A percentile compares a stretch with the other conserved stretches of the same genome.
These are phyloP conservation scores for Lophura nycthemera DNA, from an alignment of 2,113 vertebrate genomes.

Conservation along the genomic window DNA sequence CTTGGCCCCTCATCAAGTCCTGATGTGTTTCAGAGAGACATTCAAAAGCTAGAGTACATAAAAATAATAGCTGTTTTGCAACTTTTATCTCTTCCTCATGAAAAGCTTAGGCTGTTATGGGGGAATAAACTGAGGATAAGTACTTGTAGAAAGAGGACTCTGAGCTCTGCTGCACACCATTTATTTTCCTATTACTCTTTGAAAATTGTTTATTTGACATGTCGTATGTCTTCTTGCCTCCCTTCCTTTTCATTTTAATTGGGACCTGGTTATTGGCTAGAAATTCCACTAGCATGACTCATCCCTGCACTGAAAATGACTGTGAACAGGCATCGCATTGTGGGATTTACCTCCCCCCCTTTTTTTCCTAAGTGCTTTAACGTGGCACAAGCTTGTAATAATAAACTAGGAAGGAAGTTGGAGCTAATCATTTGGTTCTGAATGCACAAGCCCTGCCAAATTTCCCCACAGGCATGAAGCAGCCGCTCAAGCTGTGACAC, in stretches of 20 bases:
- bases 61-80: not conserved
- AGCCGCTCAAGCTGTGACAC: constrained; percentile 64
- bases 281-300: constrained; percentile 45
- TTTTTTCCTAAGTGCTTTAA: not conserved
- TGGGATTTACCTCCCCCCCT: not conserved
- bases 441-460: constrained; percentile 63
- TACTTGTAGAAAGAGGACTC: not conserved
- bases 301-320: not conserved
- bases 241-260: constrained; percentile 22
- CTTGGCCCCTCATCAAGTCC: not conserved
- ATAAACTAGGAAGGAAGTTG: constrained; percentile 64
- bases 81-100: not conserved
- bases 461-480: constrained; percentile 66
- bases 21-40: not conserved
- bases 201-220: not conserved
- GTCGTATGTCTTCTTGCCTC: not conserved
- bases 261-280: constrained; percentile 13
- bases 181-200: constrained; percentile 41
- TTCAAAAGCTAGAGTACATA: not conserved
- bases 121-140: not conserved
- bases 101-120: not conserved
- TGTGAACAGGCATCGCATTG: not conserved
- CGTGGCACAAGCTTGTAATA: constrained; percentile 29
- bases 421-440: constrained; percentile 62
- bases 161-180: constrained; percentile 6